Evolutionary conservation across 2,797 vertebrate species (phyloP).

Genomic region (Smutsia gigantea): DNA sequence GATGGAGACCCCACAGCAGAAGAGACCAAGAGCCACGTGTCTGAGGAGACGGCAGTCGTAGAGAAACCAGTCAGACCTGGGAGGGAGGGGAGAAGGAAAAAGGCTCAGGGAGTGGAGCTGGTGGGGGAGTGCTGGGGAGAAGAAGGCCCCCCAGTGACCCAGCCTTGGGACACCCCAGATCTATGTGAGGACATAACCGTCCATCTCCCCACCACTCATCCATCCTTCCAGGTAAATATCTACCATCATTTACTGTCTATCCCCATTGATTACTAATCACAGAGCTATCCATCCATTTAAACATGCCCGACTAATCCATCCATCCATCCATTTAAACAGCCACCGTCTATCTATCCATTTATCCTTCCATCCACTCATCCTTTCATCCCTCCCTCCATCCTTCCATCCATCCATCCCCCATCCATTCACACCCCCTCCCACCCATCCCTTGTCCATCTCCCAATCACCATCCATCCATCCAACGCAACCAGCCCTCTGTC

Average conservation of each 20-base stretch:
- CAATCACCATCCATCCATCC: too few species aligned
- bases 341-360: not conserved
- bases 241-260: not conserved
- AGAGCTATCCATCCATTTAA: not conserved
- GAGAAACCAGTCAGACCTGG: slow-evolving; percentile 95
- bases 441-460: not conserved
- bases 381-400: not conserved
- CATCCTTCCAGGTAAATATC: not conserved
- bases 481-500: not conserved
- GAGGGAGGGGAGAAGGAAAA: not conserved
- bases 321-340: not conserved
- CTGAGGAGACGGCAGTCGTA: slow-evolving; percentile 91
- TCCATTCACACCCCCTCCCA: not conserved
- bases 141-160: not conserved
- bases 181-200: not conserved
- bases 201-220: not conserved
- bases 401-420: too few species aligned
- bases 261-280: not conserved
- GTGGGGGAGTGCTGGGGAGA: not conserved
- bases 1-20: slow-evolving; percentile 92
- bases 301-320: not conserved
- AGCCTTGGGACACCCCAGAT: not conserved
- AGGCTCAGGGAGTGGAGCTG: not conserved
- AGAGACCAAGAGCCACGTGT: slow-evolving; percentile 92
- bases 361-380: not conserved